Conservation (phyloP, 2,797 vertebrate genomes). For the Miichthys miiuy region DNA sequence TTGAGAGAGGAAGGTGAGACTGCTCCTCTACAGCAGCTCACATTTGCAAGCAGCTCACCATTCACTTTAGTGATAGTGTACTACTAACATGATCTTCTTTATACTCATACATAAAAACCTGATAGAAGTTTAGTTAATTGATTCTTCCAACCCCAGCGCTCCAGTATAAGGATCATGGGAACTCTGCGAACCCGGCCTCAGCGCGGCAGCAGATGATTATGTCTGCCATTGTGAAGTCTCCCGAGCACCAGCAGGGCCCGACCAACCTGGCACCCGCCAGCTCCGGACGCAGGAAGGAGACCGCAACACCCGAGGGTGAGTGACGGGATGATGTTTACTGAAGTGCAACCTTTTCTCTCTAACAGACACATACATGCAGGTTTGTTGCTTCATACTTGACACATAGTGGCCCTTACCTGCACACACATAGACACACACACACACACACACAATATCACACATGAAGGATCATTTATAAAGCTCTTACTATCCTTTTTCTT, state of each 20-base stretch:
- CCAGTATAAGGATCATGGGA: slow-evolving; percentile 95
- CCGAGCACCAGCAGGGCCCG: slow-evolving; percentile 95
- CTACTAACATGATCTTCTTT: neutral
- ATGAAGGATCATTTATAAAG: slow-evolving; percentile 53
- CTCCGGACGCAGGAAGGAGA: slow-evolving; percentile 94
- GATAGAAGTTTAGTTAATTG: neutral
- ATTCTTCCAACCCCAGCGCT: slow-evolving; percentile 82
- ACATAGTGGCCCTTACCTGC: slow-evolving; percentile 23
- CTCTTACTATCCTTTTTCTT: slow-evolving; percentile 80
- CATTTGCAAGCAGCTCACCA: neutral
- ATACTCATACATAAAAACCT: neutral
- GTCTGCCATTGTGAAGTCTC: slow-evolving; percentile 96
- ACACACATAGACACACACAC: slow-evolving; percentile 22
- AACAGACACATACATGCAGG: slow-evolving; percentile 23
- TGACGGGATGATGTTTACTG: slow-evolving; percentile 7
- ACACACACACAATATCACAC: slow-evolving; percentile 20
- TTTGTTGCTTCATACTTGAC: slow-evolving; percentile 4
- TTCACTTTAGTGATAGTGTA: neutral
- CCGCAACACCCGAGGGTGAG: slow-evolving; percentile 93
- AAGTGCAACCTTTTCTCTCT: slow-evolving; percentile 2
- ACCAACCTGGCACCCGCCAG: slow-evolving; percentile 89
- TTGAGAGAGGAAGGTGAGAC: slow-evolving; percentile 94
- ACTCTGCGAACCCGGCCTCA: slow-evolving; percentile 88
- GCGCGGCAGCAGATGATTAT: slow-evolving; percentile 97
- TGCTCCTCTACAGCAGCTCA: neutral